These are phyloP conservation scores for Triplophysa rosa DNA, from an alignment of 2,113 vertebrate species.

Conservation along the genomic window DNA sequence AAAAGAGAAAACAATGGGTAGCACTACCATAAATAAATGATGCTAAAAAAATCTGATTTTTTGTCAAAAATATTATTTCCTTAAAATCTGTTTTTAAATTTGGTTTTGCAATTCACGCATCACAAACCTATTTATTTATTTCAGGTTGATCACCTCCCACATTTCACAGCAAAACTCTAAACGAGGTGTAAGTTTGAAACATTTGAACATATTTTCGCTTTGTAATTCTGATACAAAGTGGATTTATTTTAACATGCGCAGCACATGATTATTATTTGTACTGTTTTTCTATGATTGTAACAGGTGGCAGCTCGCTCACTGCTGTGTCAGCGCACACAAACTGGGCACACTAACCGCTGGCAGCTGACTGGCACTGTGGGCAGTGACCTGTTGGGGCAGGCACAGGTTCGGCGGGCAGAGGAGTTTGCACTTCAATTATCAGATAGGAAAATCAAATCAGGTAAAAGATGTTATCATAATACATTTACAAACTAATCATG, in stretches of 20 bases:
- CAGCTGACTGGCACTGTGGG: constrained; percentile 31
- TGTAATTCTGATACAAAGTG: not conserved
- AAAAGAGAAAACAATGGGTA: not conserved
- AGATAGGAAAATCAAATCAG: constrained; percentile 51
- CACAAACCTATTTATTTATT: not conserved
- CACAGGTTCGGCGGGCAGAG: constrained; percentile 40
- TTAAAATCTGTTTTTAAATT: no score
- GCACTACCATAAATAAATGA: not conserved
- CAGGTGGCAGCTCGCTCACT: constrained; percentile 27
- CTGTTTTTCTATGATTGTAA: constrained; percentile 11
- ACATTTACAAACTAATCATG: not conserved
- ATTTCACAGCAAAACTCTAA: not conserved
- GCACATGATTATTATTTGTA: not conserved
- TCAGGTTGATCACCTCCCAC: not conserved
- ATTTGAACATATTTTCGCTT: no score
- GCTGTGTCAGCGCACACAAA: constrained; percentile 38
- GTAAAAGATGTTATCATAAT: not conserved
- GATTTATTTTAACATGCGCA: not conserved
- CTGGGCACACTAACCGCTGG: constrained; percentile 54
- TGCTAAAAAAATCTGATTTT: no score
- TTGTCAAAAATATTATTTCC: no score
- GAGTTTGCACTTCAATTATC: constrained; percentile 29
- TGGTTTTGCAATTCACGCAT: no score
- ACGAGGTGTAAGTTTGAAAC: not conserved
- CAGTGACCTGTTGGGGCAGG: constrained; percentile 54